Evolutionary conservation across 2,113 vertebrate species (phyloP), one percentile per base, ranked within the genome.

Genomic region (Antidorcas marsupialis): DNA sequence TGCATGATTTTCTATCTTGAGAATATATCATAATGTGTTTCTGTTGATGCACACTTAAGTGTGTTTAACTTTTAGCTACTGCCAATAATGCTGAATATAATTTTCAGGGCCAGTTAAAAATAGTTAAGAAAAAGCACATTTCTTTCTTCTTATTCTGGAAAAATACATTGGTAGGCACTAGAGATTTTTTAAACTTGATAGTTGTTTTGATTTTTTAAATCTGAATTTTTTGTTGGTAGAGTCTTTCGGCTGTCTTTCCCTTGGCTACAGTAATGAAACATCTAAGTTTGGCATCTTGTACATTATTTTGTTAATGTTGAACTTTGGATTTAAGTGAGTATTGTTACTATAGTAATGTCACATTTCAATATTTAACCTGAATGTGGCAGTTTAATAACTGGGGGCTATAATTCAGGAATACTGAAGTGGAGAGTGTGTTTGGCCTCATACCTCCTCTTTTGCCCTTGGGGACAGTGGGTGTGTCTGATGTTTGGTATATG

Each of bases 191-290:
- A 17, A 90, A 67, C 45, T 82, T 83, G 33, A 36, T 28, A 91
- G 25, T 91, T 86, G 52, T 96, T 91, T 85, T 85, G 55, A 59
- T 59, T 85, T 59, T 93, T 84, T 94, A 87, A 92, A 96, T 94
- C n/a, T 55, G 50, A 60, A 84, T 90, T 94, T 95, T 89, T 21
- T 94, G 16, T 87, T 92, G 59, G 55, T 96, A 50, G 67, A 67
- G 13, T 28, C 10, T 47, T 78, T 59, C 36, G 36, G 13, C 81
- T 94, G 10, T 92, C 36, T 88, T n/a, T 90, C 36, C n/a, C 39
- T 93, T 64, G 92, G 43, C 47, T 81, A 27, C 30, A 39, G 9
- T 94, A 91, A 30, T 62, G 60, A 62, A 33, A 62, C 36, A n/a
- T 95, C 25, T 91, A 23, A 87, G 23, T 93, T 96, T 43, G 85